Evolutionary conservation across 2,797 vertebrate species (phyloP), one percentile per base, ranked within the genome.

Genomic region (Eulemur mongoz): DNA sequence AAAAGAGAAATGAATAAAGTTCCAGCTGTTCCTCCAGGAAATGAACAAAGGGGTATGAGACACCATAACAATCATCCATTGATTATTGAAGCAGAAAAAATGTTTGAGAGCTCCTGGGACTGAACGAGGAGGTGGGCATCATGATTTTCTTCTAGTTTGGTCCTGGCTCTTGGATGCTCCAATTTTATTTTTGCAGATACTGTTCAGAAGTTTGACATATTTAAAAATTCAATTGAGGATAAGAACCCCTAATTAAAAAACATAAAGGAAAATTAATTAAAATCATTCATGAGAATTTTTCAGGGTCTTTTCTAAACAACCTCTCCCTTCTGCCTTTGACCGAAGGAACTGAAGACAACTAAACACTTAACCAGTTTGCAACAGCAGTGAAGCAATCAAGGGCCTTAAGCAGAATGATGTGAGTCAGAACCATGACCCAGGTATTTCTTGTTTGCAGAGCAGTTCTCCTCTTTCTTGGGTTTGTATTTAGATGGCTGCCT

Each of bases 121-220:
- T 82, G 50, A 76, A 72, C 38, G 22, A 84, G 52, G 45, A 81
- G n/a, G 35, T 32, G 30, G 48, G 73, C 18, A 7, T 89, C 40
- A 88, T 63, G 30, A 76, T 80, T 85, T 80, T 54, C 80, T 84
- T 69, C 75, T 35, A n/a, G 4, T 67, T 67, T 67, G 8, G 20
- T 83, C 43, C 69, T 65, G 48, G 67, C 14, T 82, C 32, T 94
- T 79, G 35, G 48, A 78, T 76, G 22, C 9, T 76, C 43, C 40
- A 27, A 13, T 30, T 91, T 96, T 73, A 76, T 95, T 88, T 96
- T 89, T 88, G n/a, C 20, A 90, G 50, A 67, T 45, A 76, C 25
- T 76, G 4, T 90, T 52, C 18, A 45, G 76, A 12, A 92, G 38
- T 90, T 88, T 79, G 70, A 40, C n/a, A n/a, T 43, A 83, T n/a